Percentiles rank a stretch among this genome's conserved stretches.
These are phyloP conservation scores for Oreochromis tanganicae DNA, from an alignment of 2,113 vertebrate genomes.

Conservation along the genomic window DNA sequence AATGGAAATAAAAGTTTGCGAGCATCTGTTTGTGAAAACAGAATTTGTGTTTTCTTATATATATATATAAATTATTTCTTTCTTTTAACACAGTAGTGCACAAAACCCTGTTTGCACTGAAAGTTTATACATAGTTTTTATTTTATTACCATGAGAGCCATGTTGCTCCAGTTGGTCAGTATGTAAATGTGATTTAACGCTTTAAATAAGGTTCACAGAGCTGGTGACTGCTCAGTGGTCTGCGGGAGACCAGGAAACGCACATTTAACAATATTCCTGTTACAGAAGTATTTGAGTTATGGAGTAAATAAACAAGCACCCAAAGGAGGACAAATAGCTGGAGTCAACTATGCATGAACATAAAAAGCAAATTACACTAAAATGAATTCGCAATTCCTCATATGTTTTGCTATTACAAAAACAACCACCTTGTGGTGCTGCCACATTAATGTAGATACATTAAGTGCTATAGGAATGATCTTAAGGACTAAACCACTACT, in stretches of 20 bases:
- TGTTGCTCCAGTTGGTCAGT: neutral
- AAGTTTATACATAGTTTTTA: neutral
- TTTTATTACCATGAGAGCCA: neutral
- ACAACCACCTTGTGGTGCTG: neutral
- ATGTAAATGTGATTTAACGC: conserved; percentile 1
- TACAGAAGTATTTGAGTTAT: conserved; percentile 6
- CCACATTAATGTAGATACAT: neutral
- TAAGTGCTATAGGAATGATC: neutral
- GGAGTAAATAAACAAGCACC: conserved; percentile 20
- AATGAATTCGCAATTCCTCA: neutral
- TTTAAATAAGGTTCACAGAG: neutral
- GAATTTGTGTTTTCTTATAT: neutral
- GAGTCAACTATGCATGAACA: conserved; percentile 31
- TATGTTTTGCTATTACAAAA: neutral
- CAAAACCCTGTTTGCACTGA: neutral
- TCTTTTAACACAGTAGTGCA: neutral
- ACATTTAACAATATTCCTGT: conserved; percentile 21
- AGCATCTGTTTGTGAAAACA: neutral
- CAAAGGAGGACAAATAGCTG: conserved; percentile 10
- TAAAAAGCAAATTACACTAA: neutral
- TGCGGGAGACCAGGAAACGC: neutral
- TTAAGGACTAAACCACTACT: neutral
- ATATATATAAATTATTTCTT: fast-evolving
- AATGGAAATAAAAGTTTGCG: neutral
- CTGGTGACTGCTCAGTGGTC: neutral